A percentile compares a stretch with the other conserved stretches of the same genome.
These are phyloP conservation scores for Albula glossodonta DNA, from an alignment of 2,113 vertebrate species.

Conservation along the genomic window DNA sequence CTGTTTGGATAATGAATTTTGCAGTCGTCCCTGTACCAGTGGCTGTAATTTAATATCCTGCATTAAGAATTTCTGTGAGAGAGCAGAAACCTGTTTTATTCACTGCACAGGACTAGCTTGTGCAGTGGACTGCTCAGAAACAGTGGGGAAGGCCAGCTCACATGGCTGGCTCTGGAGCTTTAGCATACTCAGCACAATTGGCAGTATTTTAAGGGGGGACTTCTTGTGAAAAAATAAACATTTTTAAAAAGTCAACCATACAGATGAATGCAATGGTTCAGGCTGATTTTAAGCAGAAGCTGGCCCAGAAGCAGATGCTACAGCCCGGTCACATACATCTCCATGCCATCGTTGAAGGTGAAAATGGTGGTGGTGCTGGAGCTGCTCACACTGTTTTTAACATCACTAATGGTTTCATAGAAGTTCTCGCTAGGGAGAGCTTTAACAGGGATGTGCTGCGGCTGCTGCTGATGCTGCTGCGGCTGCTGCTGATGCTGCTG, in stretches of 20 bases:
- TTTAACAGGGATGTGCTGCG: conserved; percentile 41
- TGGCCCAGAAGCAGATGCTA: conserved; percentile 40
- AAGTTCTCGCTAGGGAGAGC: conserved; percentile 69
- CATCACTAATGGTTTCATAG: conserved; percentile 73
- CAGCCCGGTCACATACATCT: conserved; percentile 78
- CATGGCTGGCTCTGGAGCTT: not conserved
- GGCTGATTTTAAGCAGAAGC: not conserved
- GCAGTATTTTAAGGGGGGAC: not conserved
- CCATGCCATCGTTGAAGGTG: conserved; percentile 78
- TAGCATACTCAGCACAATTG: not conserved
- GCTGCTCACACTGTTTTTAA: conserved; percentile 64
- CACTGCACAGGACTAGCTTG: conserved; percentile 3
- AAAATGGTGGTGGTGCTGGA: conserved; percentile 76
- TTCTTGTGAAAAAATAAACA: not conserved
- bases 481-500: conserved; percentile 42
- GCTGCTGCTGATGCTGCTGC: conserved; percentile 43
- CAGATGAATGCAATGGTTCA: not conserved
- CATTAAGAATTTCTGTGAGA: not conserved
- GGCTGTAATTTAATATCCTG: not conserved
- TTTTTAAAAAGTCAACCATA: not conserved
- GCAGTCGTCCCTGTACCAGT: conserved; percentile 4
- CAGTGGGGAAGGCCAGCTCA: not conserved
- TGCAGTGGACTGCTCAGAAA: conserved; percentile 7
- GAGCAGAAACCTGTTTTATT: conserved; percentile 13
- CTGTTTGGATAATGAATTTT: conserved; percentile 7